Evolutionary conservation across 2,888 invertebrate genomes (phyloP).

Genomic region (Agrochola macilenta): DNA sequence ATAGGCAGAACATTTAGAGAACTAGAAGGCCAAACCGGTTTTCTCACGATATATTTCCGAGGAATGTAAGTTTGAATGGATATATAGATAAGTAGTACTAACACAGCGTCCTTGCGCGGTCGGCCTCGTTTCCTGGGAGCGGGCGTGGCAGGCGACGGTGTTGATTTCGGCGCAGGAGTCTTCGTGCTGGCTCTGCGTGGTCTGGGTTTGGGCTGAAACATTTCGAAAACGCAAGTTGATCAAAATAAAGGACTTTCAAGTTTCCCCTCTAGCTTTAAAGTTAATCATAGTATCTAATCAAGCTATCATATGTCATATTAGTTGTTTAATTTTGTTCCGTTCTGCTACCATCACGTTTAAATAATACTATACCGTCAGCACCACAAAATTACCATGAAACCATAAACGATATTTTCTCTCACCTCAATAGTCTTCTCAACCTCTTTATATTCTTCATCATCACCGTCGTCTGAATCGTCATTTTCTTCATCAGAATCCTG

Average conservation of each 20-base stretch:
- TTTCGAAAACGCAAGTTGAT: neutral
- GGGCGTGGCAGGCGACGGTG: conserved; percentile 46
- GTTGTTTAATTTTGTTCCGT: neutral
- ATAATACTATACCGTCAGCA: neutral
- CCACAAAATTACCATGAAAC: neutral
- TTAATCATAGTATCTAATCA: neutral
- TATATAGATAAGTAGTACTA: conserved; percentile 29
- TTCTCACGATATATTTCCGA: neutral
- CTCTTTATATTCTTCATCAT: conserved; percentile 74
- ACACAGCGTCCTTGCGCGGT: conserved; percentile 80
- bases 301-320: neutral
- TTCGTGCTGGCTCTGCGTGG: conserved; percentile 62
- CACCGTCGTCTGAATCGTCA: conserved; percentile 73
- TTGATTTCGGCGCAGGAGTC: conserved; percentile 38
- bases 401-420: conserved; percentile 20
- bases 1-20: too few species aligned
- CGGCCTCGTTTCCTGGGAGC: conserved; percentile 81
- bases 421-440: conserved; percentile 74
- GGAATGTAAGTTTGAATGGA: neutral
- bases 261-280: neutral
- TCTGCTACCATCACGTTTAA: neutral
- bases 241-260: neutral
- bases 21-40: too few species aligned
- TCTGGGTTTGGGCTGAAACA: conserved; percentile 60
- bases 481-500: conserved; percentile 72